Evolutionary conservation across 2,797 vertebrate species (phyloP).

Genomic region (Phalloptychus januarius): DNA sequence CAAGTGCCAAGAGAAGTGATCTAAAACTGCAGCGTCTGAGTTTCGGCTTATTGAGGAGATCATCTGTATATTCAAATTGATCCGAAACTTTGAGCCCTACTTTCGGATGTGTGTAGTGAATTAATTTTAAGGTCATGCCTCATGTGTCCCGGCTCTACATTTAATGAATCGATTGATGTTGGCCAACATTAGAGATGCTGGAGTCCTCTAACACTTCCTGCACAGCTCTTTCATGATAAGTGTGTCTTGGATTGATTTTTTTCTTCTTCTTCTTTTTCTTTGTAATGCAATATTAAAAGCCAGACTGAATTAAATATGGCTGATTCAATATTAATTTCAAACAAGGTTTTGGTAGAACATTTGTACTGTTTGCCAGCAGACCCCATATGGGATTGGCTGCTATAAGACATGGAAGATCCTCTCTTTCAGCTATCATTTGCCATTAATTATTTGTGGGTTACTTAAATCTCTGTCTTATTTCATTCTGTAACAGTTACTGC

Average conservation of each 20-base stretch:
- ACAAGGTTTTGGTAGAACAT: conserved; percentile 44
- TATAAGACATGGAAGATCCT: neutral
- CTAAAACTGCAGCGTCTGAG: conserved; percentile 17
- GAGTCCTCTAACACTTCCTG: neutral
- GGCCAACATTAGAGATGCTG: conserved; percentile 31
- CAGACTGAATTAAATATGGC: conserved; percentile 58
- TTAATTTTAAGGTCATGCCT: conserved; percentile 28
- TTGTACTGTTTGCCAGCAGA: conserved; percentile 32
- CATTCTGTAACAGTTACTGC: neutral
- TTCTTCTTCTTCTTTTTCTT: neutral
- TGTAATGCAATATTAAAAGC: conserved; percentile 38
- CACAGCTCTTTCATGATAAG: conserved; percentile 4
- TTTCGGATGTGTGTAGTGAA: conserved; percentile 25
- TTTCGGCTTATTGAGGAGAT: conserved; percentile 11
- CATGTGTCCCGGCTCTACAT: conserved; percentile 13
- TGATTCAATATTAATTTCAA: conserved; percentile 50
- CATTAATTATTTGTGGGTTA: conserved; percentile 53
- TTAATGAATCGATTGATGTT: conserved; percentile 18
- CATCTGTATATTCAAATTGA: conserved; percentile 18
- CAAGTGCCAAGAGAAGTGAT: neutral
- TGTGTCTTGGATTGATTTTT: conserved; percentile 9
- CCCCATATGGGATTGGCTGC: conserved; percentile 24
- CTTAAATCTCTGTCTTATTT: conserved; percentile 36
- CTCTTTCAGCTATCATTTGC: conserved; percentile 25
- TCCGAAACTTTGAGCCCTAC: conserved; percentile 14